Evolutionary conservation across 1,140 invertebrate genomes (phyloP).

Genomic region (Hypsibius dujardini): DNA sequence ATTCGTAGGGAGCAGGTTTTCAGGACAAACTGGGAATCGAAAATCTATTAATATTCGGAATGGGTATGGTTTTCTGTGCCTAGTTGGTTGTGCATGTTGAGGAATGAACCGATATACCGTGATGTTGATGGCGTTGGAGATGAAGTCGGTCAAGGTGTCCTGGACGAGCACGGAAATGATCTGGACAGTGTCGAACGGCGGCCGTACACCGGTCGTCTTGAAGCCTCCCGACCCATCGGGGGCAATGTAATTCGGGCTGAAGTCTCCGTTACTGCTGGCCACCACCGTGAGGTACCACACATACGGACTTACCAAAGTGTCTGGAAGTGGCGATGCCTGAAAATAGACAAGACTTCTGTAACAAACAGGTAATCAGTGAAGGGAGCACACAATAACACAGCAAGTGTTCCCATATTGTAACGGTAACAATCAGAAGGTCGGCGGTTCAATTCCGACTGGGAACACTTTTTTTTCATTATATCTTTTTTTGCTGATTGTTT

Average conservation of each 20-base stretch:
- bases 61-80: not conserved
- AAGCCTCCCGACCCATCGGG: not conserved
- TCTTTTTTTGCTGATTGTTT: too few relatives aligned
- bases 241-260: slow-evolving; percentile 9
- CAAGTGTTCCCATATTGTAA: too few relatives aligned
- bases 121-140: slow-evolving; percentile 8
- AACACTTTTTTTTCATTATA: too few relatives aligned
- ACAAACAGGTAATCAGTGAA: too few relatives aligned
- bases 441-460: too few relatives aligned
- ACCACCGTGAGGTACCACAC: not conserved
- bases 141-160: not conserved
- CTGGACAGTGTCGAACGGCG: slow-evolving; percentile 6
- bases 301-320: not conserved
- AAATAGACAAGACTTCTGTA: not conserved
- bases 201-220: not conserved
- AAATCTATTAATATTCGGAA: not conserved
- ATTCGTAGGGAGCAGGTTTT: slow-evolving; percentile 11
- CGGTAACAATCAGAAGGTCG: too few relatives aligned
- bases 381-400: too few relatives aligned
- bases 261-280: slow-evolving; percentile 5
- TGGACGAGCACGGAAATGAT: not conserved
- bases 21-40: slow-evolving; percentile 8
- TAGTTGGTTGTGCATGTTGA: not conserved
- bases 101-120: not conserved
- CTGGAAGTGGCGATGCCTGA: not conserved